These are phyloP conservation scores for Sycophaga agraensis DNA, from an alignment of 1,140 invertebrate genomes.

Conservation along the genomic window DNA sequence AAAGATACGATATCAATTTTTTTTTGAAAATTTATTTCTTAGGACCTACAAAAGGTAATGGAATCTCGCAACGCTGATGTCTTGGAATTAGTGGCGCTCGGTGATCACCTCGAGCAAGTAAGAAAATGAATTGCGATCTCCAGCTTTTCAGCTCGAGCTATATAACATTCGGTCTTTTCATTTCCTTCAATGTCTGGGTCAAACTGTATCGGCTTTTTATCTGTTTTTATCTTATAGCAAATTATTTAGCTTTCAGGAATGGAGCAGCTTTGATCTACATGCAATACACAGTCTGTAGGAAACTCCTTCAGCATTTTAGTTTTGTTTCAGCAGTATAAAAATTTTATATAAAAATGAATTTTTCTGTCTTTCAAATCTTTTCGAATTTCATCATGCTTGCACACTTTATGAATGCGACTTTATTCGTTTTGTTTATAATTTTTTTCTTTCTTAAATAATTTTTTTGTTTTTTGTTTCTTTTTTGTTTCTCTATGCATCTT, in stretches of 20 bases:
- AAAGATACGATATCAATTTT: constrained; percentile 11
- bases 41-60: constrained; percentile 76
- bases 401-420: background rate
- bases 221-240: constrained; percentile 10
- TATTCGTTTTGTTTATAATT: background rate
- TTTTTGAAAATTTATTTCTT: constrained; percentile 53
- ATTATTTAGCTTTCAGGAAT: constrained; percentile 6
- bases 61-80: constrained; percentile 72
- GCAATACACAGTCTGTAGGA: background rate
- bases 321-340: constrained; percentile 20
- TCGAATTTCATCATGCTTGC: constrained; percentile 5
- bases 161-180: constrained; percentile 11
- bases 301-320: constrained; percentile 17
- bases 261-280: background rate
- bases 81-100: constrained; percentile 71
- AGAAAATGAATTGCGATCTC: constrained; percentile 52
- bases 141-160: constrained; percentile 20
- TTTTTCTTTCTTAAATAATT: background rate
- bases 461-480: background rate
- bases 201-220: constrained; percentile 6
- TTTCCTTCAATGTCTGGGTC: constrained; percentile 1
- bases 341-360: constrained; percentile 9
- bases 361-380: background rate
- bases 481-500: constrained; percentile 19
- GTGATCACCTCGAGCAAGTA: constrained; percentile 84